These are phyloP conservation scores for Chalcis sispes DNA, from an alignment of 2,888 invertebrate genomes.

Conservation along the genomic window DNA sequence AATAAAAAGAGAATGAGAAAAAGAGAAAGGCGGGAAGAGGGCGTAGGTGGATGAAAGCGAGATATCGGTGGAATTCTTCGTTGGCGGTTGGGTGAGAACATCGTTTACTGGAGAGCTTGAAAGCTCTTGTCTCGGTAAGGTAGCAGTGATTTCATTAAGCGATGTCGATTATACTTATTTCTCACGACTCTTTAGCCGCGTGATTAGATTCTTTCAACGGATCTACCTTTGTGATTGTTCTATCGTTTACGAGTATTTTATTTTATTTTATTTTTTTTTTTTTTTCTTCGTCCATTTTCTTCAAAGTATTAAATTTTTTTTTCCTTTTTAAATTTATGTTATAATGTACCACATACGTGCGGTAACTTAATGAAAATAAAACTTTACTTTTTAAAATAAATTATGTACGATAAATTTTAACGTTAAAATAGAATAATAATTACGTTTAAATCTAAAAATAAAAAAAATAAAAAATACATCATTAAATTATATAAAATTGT, in stretches of 20 bases:
- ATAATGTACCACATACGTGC: too few relatives aligned
- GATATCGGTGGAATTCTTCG: conserved; percentile 44
- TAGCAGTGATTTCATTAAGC: conserved; percentile 37
- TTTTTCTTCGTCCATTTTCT: not conserved
- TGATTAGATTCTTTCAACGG: conserved; percentile 7
- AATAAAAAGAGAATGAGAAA: conserved; percentile 4
- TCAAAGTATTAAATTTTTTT: not conserved
- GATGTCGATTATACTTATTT: conserved; percentile 26
- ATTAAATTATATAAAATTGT: too few relatives aligned
- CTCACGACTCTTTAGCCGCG: not conserved
- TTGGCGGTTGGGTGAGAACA: conserved; percentile 23
- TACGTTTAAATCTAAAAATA: too few relatives aligned
- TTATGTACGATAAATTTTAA: too few relatives aligned
- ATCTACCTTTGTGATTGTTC: not conserved
- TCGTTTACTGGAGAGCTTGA: conserved; percentile 30
- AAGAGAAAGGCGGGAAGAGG: conserved; percentile 26
- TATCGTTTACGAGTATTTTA: not conserved
- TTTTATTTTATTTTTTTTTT: not conserved
- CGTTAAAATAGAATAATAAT: too few relatives aligned
- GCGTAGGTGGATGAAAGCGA: conserved; percentile 12
- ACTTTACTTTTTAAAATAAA: too few relatives aligned
- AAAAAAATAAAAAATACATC: too few relatives aligned
- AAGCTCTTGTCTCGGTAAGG: conserved; percentile 26
- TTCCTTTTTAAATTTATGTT: too few relatives aligned
- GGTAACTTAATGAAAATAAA: too few relatives aligned